phyloP scores from a whole-genome alignment of 2,113 vertebrate species.

The Corapipo altera region DNA sequence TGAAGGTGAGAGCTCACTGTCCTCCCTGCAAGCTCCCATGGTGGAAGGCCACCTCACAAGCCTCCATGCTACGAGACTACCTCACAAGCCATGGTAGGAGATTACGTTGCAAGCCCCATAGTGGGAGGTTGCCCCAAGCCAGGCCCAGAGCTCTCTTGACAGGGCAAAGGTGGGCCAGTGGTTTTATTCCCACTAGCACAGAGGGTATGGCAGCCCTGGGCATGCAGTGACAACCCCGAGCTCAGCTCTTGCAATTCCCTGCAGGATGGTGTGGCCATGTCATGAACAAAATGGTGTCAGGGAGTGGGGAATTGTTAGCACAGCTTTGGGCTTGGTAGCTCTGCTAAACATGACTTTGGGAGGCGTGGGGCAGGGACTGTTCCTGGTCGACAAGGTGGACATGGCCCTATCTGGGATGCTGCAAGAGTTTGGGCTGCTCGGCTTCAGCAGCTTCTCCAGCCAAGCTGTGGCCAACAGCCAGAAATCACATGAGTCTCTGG shows the following conservation, averaged over 20 bases:
- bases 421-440: fast-evolving
- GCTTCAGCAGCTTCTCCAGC: not conserved
- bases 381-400: not conserved
- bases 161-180: not conserved
- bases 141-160: not conserved
- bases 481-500: not conserved
- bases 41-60: not conserved
- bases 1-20: not conserved
- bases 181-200: not conserved
- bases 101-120: not conserved
- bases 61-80: not conserved
- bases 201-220: not conserved
- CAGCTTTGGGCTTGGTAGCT: not conserved
- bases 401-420: not conserved
- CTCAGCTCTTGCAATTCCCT: not conserved
- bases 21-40: not conserved
- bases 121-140: not conserved
- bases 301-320: not conserved
- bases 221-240: fast-evolving
- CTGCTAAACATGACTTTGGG: not conserved
- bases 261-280: fast-evolving
- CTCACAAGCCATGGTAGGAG: not conserved
- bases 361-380: not conserved
- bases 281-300: not conserved
- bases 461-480: not conserved